These are phyloP conservation scores for Gibbula magus DNA, from an alignment of 2,888 invertebrate genomes.

Conservation along the genomic window DNA sequence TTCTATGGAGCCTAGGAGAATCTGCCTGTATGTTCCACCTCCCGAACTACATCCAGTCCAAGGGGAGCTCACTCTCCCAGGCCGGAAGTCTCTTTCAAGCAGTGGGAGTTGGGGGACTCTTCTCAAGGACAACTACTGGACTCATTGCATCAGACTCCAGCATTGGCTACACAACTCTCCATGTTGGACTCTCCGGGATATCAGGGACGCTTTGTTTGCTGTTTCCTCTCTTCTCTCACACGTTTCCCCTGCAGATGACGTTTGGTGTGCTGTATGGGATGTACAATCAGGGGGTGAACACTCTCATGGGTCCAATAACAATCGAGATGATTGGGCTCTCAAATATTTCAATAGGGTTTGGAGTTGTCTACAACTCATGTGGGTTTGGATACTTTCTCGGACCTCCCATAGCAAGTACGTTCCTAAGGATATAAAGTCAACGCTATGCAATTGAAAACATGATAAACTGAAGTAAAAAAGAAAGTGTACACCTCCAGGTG, in stretches of 20 bases:
- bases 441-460: too few relatives aligned
- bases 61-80: background rate
- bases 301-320: background rate
- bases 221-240: background rate
- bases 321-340: background rate
- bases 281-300: background rate
- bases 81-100: background rate
- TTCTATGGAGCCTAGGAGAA: background rate
- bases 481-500: too few relatives aligned
- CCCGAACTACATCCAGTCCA: background rate
- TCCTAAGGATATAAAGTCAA: too few relatives aligned
- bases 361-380: background rate
- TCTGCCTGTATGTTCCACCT: background rate
- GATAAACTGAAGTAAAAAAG: too few relatives aligned
- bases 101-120: background rate
- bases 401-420: background rate
- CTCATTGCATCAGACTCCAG: background rate
- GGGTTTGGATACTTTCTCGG: background rate
- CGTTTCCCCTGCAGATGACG: background rate
- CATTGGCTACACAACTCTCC: background rate
- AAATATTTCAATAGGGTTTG: background rate
- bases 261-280: background rate
- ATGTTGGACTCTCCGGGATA: background rate
- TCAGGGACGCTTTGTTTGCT: background rate
- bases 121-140: background rate